Base-by-base conservation (phyloP, 2,888 invertebrate species). In the Alentia gelatinosa region DNA sequence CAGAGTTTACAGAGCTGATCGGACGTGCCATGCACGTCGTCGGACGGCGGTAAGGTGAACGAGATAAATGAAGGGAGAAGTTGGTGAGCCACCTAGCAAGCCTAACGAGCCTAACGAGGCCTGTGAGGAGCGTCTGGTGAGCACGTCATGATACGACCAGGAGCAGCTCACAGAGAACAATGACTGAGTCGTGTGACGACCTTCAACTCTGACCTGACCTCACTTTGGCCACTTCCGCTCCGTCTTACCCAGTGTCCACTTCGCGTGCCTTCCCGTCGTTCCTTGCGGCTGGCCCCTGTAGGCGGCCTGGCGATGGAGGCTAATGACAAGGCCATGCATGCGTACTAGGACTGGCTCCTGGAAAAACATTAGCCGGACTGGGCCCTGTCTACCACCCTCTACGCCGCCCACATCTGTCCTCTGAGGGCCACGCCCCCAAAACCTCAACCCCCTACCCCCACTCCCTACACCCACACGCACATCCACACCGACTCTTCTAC, bases 181-280 rank as follows among this genome's bases (percentile, higher is more conserved):
- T 56, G 56, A 56, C 23, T n/a, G 56, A n/a, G 56, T 56, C 56
- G 56, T 56, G 56, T 56, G 56, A 19, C n/a, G 56, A 56, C 56
- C 68, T 30, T 68, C 3, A 68, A 26, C 68, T 26, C 23, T 68
- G 68, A 68, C 68, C 68, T 30, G 68, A 3, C 68, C 68, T 68
- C 68, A 68, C 68, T 68, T 68, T 68, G 68, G 68, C 68, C 68
- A 68, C 68, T 68, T 68, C 68, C 68, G 68, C 30, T 19, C 33
- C 30, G 68, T 68, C 68, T 68, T 68, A 68, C 68, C 68, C 68
- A 68, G 68, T 30, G 68, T 68, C 68, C 68, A 68, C 68, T 68
- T 68, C 68, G 68, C 68, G 68, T 68, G 68, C 68, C 68, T 68
- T 30, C 68, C 68, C 68, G 33, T 68, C 68, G 33, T 68, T 68